Base-by-base conservation (phyloP, 2,113 vertebrate species). In the Myrmecobius fasciatus region DNA sequence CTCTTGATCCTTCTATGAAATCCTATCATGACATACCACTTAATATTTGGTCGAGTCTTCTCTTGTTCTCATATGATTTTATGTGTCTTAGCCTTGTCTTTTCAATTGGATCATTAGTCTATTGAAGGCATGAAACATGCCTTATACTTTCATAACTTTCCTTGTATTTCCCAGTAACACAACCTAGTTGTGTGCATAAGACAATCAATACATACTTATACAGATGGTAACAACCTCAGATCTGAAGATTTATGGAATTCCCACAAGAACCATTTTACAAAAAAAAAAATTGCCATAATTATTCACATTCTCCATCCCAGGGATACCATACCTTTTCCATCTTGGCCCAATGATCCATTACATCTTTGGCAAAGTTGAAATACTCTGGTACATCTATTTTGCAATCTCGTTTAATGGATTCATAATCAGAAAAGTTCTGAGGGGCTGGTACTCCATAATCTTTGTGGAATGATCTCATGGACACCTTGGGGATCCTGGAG, bases 291-390 rank as follows among this genome's bases (percentile, higher is more conserved):
- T 51, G 49, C 49, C 20, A 83, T 43, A 83, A 83, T 83, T 43
- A 83, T 83, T 83, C 67, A n/a, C 7, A 83, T 43, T n/a, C 67
- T 83, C n/a, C 67, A 43, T 43, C 36, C 36, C 67, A 83, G 67
- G 7, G 20, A 22, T 9, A 52, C 91, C 75, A 67, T 98, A 99
- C 99, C 98, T 99, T 99, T 97, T 99, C 99, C 49, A 92, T 94
- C 25, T 94, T 92, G n/a, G 98, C 98, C 99, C 99, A 99, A 12
- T 97, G 97, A 93, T 99, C 99, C 26, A 99, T 95, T n/a, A 99
- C 98, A 95, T 99, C 98, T 75, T 97, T 98, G 11, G 99, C 99
- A 97, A 99, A 99, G 97, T 99, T 99, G 98, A 99, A 99, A 95
- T 98, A 98, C 36, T 98, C 97, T 60, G 99, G 99, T 90, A 98